Percentiles rank a stretch among this genome's conserved stretches.
phyloP scores from a whole-genome alignment of 2,797 vertebrate species.

The Propithecus deckenii region DNA sequence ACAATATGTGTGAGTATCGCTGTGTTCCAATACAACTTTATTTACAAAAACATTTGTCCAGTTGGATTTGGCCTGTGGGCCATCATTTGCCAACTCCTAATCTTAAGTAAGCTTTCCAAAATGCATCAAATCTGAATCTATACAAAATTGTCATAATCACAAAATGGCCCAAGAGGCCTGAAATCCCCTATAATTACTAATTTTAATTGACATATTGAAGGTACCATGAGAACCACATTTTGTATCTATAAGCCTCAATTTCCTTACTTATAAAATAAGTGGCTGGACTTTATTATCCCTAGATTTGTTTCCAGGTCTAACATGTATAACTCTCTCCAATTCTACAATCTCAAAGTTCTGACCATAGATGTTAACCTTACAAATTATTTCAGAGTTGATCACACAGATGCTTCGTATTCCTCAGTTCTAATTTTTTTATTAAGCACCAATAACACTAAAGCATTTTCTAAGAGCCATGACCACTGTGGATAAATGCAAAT shows the following conservation, averaged over 20 bases:
- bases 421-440: background rate
- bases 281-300: background rate
- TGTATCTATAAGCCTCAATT: background rate
- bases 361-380: background rate
- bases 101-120: background rate
- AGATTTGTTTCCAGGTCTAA: background rate
- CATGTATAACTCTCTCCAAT: background rate
- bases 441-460: background rate
- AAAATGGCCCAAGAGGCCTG: background rate
- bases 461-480: background rate
- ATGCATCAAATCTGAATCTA: background rate
- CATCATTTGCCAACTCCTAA: background rate
- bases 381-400: background rate
- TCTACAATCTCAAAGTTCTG: background rate
- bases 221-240: background rate
- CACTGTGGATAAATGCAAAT: background rate
- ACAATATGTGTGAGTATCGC: background rate
- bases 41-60: background rate
- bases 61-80: background rate
- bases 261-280: conserved; percentile 17
- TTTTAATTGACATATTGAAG: background rate
- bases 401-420: background rate
- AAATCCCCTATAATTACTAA: background rate
- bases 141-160: background rate
- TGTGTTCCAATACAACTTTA: conserved; percentile 29